Evolutionary conservation across 2,113 vertebrate genomes (phyloP), one percentile per base, ranked within the genome.

Genomic region (Hippocampus barbouri): DNA sequence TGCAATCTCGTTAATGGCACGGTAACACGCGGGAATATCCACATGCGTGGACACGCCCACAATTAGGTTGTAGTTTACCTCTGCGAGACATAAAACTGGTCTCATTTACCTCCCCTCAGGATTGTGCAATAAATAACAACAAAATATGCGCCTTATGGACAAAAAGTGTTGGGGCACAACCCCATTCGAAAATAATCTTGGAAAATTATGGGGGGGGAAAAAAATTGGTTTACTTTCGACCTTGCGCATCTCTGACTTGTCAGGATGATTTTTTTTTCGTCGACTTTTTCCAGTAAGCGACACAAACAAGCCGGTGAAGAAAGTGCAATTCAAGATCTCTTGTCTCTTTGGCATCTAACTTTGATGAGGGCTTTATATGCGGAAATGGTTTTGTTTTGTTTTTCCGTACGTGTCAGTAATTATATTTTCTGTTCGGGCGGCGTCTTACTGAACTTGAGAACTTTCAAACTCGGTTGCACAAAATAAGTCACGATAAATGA

Each of bases 1-100:
- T 70, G 61, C 41, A 72, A 86, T 79, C 79, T 75, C 64, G 66
- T 71, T 80, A 60, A 75, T 76, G 80, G 75, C 84, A 81, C 11
- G 75, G 66, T 63, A 68, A 77, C 75, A 80, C 78, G 66, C 11
- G 23, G 23, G 2, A 23, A 77, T 71, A 71, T 71, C 45, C 6
- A 76, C 64, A 71, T 74, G 60, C 45, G 25, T 12, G 67, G 20
- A 71, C 63, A 67, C 30, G 56, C 18, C 69, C 38, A 21, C 62
- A 8, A 14, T 30, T 63, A 34, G 61, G 62, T 43, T 68, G n/a
- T 53, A 38, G 53, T 71, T 63, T 38, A 45, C 12, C 15, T 18
- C 5, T 5, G 47, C 1, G 47, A 18, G 47, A 18, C 15, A 49
- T 5, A 14, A 49, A 49, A 49, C 16, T 49, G 14, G 47, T 49